Conservation (phyloP, 2,113 vertebrate species). For the Otocyon megalotis region DNA sequence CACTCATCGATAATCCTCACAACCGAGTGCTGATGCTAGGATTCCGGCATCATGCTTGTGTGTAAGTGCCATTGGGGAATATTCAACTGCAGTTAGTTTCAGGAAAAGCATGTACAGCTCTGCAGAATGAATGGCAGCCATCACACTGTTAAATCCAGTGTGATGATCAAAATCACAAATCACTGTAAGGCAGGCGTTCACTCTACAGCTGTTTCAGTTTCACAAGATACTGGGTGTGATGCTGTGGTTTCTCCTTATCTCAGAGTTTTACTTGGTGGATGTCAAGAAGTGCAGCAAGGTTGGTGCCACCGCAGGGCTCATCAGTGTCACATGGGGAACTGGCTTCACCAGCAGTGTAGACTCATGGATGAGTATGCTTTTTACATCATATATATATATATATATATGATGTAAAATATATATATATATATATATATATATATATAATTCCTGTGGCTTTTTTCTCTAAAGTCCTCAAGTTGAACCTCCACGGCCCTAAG, state of each 20-base stretch:
- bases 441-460: neutral
- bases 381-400: too few relatives aligned
- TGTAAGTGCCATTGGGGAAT: neutral
- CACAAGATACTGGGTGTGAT: slow-evolving; percentile 32
- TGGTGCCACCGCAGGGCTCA: accelerated
- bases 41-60: accelerated
- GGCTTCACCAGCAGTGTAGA: accelerated
- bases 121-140: accelerated
- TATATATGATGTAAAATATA: too few relatives aligned
- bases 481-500: accelerated
- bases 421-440: too few relatives aligned
- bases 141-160: accelerated
- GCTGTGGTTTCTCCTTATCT: slow-evolving; percentile 76
- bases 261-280: neutral
- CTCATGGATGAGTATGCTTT: accelerated
- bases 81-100: neutral
- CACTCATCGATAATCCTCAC: accelerated
- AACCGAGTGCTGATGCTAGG: accelerated
- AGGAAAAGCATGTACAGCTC: accelerated
- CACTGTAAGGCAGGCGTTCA: slow-evolving; percentile 36
- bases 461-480: accelerated
- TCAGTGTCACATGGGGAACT: neutral
- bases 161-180: slow-evolving; percentile 55
- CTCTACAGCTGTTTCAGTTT: neutral
- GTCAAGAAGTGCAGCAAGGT: neutral